Base-by-base conservation (phyloP, 1,140 invertebrate species). In the Pseudomyrmex gracilis region DNA sequence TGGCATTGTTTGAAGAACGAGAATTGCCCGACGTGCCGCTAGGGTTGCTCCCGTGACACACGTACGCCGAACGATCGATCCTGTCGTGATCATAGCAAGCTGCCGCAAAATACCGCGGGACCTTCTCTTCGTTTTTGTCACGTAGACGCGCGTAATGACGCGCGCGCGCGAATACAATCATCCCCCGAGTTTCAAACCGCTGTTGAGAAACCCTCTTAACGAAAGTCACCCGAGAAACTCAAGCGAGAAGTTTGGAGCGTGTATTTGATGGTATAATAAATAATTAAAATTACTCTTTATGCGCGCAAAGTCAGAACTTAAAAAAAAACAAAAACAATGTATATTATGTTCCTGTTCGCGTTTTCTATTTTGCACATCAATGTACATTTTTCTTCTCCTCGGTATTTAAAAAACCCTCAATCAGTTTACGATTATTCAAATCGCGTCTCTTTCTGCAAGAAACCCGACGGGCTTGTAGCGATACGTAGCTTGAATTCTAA, bases 1-100 rank as follows among this genome's bases (percentile, higher is more conserved):
- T 91, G 92, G 85, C 87, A 87, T 91, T 93, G 91, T 93, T 93
- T 92, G 91, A 91, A 90, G 91, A 91, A 91, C 85, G 86, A 87
- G 87, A 92, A 92, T 92, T 89, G 87, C 87, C 84, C 73, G 82
- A 53, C 73, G 82, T 85, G 86, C 85, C 80, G 70, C 87, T 83
- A 84, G 89, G 87, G 87, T 89, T 80, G 66, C 34, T 73, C 85
- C 80, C 67, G 87, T 74, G 88, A 85, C 85, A 80, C 53, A 47
- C 76, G 71, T 66, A 53, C 20, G 55, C 51, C 76, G 34, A 64
- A 77, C 68, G 89, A 90, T 90, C 89, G 84, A 87, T 87, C 82
- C 51, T 24, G 55, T 43, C 86, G 66, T 68, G 70, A 82, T 87
- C 82, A 80, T 87, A 34, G 76, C 71, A 61, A 68, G 20, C 53